Conservation (phyloP, 2,888 invertebrate species). For the Axea sp. region DNA sequence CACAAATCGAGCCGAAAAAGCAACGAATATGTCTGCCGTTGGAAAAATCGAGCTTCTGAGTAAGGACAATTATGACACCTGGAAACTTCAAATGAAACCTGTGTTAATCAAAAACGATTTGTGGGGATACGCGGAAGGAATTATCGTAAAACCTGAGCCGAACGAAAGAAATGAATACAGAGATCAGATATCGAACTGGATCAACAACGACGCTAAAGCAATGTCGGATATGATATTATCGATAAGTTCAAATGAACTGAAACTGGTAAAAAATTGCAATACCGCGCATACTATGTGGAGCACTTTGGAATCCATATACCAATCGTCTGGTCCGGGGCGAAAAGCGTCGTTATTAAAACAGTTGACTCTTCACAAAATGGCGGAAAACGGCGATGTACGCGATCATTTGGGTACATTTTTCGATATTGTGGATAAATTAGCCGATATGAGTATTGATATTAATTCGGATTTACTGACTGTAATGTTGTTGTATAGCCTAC, state of each 20-base stretch:
- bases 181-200: too few species aligned
- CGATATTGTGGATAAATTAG: neutral
- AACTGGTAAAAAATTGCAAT: neutral
- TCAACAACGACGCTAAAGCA: neutral
- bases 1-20: too few species aligned
- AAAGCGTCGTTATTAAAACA: neutral
- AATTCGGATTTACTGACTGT: neutral
- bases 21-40: too few species aligned
- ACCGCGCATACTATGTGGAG: neutral
- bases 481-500: neutral
- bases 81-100: too few species aligned
- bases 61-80: too few species aligned
- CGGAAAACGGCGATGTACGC: neutral
- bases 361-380: neutral
- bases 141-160: too few species aligned
- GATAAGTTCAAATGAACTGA: neutral
- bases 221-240: neutral
- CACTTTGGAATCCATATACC: too few species aligned
- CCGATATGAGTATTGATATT: neutral
- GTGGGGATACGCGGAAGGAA: too few species aligned
- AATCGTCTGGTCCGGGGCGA: neutral
- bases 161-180: too few species aligned
- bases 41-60: too few species aligned
- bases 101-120: too few species aligned
- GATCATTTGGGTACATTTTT: neutral